These are phyloP conservation scores for Miltochrista miniata DNA, from an alignment of 2,888 invertebrate genomes.

Conservation along the genomic window DNA sequence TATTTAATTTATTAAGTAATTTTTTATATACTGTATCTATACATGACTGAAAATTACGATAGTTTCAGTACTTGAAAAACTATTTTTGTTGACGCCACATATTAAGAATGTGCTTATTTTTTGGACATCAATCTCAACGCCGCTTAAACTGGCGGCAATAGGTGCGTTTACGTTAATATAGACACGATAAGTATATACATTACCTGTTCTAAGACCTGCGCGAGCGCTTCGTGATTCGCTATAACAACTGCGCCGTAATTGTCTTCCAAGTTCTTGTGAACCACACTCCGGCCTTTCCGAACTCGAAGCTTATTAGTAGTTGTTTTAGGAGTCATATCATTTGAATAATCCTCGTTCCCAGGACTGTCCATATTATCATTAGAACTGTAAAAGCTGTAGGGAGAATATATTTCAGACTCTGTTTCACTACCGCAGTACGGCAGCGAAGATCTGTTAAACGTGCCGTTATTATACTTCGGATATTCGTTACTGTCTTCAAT, in stretches of 20 bases:
- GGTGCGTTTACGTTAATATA: no score
- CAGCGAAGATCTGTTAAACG: constrained; percentile 86
- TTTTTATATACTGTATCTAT: no score
- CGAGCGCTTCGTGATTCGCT: constrained; percentile 94
- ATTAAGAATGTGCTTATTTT: no score
- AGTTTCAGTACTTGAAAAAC: no score
- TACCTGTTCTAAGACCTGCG: constrained; percentile 95
- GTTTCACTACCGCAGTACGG: constrained; percentile 93
- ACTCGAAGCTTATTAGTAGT: constrained; percentile 87
- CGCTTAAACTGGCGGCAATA: no score
- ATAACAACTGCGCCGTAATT: constrained; percentile 95
- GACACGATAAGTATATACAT: constrained; percentile 46
- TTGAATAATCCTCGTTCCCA: constrained; percentile 70
- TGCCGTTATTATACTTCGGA: constrained; percentile 84
- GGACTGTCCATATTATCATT: constrained; percentile 81
- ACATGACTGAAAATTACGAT: no score
- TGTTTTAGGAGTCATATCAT: constrained; percentile 71
- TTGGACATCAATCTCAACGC: no score
- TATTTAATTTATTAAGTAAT: no score
- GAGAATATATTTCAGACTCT: constrained; percentile 93
- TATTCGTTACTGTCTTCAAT: constrained; percentile 68
- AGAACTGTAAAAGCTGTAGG: constrained; percentile 89
- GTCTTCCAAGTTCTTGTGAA: constrained; percentile 93
- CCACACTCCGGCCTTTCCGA: constrained; percentile 91
- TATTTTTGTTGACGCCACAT: no score